A percentile compares a stretch with the other conserved stretches of the same genome.
Conservation (phyloP, 2,113 vertebrate species). For the Morone chrysops region DNA sequence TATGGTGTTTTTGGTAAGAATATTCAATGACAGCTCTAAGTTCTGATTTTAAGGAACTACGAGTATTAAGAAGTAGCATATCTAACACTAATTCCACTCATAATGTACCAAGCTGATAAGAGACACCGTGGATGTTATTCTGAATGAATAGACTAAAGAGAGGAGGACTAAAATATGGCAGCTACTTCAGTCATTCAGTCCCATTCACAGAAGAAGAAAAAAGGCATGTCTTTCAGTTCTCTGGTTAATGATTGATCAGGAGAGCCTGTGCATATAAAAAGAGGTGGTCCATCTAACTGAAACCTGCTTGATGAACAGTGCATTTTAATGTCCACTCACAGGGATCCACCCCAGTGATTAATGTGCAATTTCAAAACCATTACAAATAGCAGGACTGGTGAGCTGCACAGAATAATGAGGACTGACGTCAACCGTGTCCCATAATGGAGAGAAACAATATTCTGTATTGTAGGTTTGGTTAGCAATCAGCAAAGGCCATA, state of each 20-base stretch:
- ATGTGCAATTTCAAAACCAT: conserved; percentile 44
- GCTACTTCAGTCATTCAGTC: conserved; percentile 3
- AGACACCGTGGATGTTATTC: neutral
- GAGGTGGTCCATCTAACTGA: conserved; percentile 22
- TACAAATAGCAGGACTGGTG: conserved; percentile 31
- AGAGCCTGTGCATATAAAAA: conserved; percentile 39
- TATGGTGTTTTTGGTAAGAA: conserved; percentile 3
- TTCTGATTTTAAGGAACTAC: neutral
- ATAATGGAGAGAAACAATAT: conserved; percentile 49
- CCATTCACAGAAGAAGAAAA: conserved; percentile 33
- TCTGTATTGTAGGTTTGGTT: conserved; percentile 32
- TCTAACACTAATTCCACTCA: neutral
- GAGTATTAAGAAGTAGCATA: neutral
- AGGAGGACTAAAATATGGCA: neutral
- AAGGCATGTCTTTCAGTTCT: conserved; percentile 33
- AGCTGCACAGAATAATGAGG: conserved; percentile 32
- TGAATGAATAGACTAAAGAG: neutral
- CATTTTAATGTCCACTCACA: conserved; percentile 42
- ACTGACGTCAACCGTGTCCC: conserved; percentile 42
- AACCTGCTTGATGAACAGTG: conserved; percentile 25
- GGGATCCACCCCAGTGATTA: conserved; percentile 59
- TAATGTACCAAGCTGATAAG: neutral
- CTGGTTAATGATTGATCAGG: conserved; percentile 74
- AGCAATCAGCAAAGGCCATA: conserved; percentile 47
- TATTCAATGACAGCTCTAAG: neutral